A percentile compares a stretch with the other conserved stretches of the same genome.
phyloP scores from a whole-genome alignment of 1,140 invertebrate species.

The Papilio polyxenes region DNA sequence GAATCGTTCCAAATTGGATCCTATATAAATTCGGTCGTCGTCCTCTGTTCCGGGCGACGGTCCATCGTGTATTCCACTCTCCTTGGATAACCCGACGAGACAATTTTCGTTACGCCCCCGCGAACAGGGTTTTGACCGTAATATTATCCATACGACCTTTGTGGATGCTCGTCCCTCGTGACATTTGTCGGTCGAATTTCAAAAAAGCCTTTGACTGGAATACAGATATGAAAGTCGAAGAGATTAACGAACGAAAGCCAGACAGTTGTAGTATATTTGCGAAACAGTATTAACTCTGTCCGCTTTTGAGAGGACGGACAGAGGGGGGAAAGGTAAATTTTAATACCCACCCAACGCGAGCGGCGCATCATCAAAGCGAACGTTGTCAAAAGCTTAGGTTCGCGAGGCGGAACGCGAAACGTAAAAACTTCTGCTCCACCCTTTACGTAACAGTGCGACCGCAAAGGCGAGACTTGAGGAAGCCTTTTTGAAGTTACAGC shows the following conservation, averaged over 20 bases:
- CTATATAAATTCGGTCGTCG: slow-evolving; percentile 47
- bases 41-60: slow-evolving; percentile 60
- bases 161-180: slow-evolving; percentile 54
- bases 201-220: slow-evolving; percentile 56
- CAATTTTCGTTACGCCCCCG: slow-evolving; percentile 69
- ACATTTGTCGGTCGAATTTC: slow-evolving; percentile 55
- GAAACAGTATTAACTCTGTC: slow-evolving; percentile 62
- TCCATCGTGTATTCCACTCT: slow-evolving; percentile 60
- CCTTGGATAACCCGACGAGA: slow-evolving; percentile 60
- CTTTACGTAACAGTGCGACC: slow-evolving; percentile 69
- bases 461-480: slow-evolving; percentile 55
- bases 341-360: slow-evolving; percentile 61
- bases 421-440: slow-evolving; percentile 77
- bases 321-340: slow-evolving; percentile 69
- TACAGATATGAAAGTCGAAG: slow-evolving; percentile 39
- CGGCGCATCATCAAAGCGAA: slow-evolving; percentile 70
- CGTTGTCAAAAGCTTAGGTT: slow-evolving; percentile 72
- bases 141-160: slow-evolving; percentile 70
- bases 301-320: slow-evolving; percentile 63
- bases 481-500: slow-evolving; percentile 71
- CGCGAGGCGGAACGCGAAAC: slow-evolving; percentile 70
- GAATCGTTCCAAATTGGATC: slow-evolving; percentile 38
- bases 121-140: slow-evolving; percentile 58
- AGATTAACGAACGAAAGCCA: slow-evolving; percentile 46
- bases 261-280: slow-evolving; percentile 44